Conservation (phyloP, 2,797 vertebrate genomes). For the Pempheris klunzingeri region DNA sequence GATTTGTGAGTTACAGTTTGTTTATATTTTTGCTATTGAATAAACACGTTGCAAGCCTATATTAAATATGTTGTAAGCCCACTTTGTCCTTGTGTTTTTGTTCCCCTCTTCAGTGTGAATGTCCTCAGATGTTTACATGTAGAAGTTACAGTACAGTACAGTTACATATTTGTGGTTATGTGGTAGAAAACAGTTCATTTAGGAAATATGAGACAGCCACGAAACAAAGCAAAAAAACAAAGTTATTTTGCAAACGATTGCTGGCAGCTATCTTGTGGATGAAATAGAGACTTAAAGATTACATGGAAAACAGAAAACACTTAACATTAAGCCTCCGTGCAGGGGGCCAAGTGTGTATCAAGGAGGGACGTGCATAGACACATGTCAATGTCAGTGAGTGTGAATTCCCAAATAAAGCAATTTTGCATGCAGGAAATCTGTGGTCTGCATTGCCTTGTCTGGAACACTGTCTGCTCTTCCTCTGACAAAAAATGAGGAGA, state of each 20-base stretch:
- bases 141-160: neutral
- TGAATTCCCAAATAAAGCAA: constrained; percentile 33
- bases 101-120: neutral
- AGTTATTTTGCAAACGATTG: neutral
- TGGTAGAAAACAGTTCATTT: neutral
- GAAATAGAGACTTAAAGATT: neutral
- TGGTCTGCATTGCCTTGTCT: neutral
- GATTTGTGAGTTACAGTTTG: constrained; percentile 22
- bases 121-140: neutral
- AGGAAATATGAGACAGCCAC: neutral
- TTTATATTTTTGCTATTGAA: constrained; percentile 56
- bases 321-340: neutral
- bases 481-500: neutral
- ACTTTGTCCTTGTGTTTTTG: neutral
- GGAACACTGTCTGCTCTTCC: constrained; percentile 9
- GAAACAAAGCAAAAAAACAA: neutral
- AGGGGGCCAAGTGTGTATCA: neutral
- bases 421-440: constrained; percentile 16
- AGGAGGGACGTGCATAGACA: neutral
- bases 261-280: neutral
- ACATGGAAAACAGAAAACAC: constrained; percentile 12
- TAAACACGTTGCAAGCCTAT: constrained; percentile 36
- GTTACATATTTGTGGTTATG: neutral
- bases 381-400: neutral
- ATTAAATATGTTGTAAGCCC: too few species aligned